Evolutionary conservation across 1,140 invertebrate species (phyloP).

Genomic region (Lerema accius): DNA sequence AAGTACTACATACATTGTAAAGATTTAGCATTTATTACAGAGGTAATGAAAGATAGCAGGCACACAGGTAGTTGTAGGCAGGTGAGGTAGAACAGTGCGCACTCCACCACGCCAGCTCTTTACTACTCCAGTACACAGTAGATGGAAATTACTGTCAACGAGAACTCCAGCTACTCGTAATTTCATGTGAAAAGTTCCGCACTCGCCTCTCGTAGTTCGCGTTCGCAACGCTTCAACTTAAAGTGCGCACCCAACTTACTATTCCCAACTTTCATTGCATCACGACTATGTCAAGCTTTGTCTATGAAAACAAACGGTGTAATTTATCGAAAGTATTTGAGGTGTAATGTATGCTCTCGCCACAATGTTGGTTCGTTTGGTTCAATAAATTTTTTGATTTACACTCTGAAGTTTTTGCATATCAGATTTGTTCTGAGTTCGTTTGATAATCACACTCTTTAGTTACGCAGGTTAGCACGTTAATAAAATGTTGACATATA

Average conservation of each 20-base stretch:
- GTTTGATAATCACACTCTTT: too few species aligned
- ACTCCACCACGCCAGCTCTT: background rate
- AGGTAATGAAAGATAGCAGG: background rate
- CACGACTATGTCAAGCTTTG: constrained; percentile 6
- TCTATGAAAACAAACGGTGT: constrained; percentile 9
- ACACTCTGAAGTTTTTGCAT: too few species aligned
- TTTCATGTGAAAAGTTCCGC: constrained; percentile 30
- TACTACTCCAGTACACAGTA: background rate
- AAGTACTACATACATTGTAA: background rate
- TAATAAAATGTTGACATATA: background rate
- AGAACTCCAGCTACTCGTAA: constrained; percentile 16
- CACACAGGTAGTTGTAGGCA: background rate
- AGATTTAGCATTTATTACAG: background rate
- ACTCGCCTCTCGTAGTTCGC: constrained; percentile 12
- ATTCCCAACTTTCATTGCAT: constrained; percentile 21
- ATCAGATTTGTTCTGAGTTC: too few species aligned
- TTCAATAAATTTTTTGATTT: too few species aligned
- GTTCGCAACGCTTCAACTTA: constrained; percentile 10
- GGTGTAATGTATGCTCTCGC: too few species aligned
- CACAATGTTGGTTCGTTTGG: too few species aligned
- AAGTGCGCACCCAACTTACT: constrained; percentile 8
- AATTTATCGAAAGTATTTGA: too few species aligned
- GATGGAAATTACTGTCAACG: constrained; percentile 7
- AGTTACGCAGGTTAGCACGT: too few species aligned
- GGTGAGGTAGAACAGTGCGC: background rate